Conservation (phyloP, 2,888 invertebrate genomes). For the Mantis religiosa region DNA sequence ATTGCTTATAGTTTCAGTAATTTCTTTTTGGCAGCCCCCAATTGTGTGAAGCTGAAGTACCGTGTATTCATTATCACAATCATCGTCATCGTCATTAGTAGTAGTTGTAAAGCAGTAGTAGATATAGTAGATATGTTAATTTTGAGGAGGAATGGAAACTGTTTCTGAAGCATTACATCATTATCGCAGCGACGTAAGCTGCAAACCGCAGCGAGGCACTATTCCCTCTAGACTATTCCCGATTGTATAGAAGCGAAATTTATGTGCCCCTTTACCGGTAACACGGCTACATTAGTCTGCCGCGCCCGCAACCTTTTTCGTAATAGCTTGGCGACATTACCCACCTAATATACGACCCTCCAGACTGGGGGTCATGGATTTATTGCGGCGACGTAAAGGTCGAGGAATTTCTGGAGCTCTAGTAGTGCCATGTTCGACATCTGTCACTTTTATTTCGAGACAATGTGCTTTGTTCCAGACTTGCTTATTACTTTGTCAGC, state of each 20-base stretch:
- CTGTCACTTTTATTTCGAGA: not conserved
- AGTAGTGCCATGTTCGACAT: not conserved
- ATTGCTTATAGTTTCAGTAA: too few relatives aligned
- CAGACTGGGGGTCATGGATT: not conserved
- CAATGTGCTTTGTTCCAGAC: not conserved
- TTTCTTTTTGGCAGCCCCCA: too few relatives aligned
- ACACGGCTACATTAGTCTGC: not conserved
- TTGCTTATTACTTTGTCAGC: not conserved
- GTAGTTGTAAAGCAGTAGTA: too few relatives aligned
- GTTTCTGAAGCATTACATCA: too few relatives aligned
- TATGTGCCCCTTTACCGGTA: not conserved
- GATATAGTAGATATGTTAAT: too few relatives aligned
- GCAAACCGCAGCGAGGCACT: not conserved
- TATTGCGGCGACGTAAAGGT: not conserved
- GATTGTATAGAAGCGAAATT: not conserved
- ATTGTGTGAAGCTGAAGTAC: too few relatives aligned
- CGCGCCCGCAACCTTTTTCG: not conserved
- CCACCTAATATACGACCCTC: not conserved
- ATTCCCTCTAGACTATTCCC: not conserved
- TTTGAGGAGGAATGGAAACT: too few relatives aligned
- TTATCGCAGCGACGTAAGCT: not conserved
- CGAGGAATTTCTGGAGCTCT: not conserved
- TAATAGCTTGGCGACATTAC: not conserved
- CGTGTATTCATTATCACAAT: too few relatives aligned
- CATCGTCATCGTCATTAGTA: too few relatives aligned